Percentiles rank a stretch among this genome's conserved stretches.
Evolutionary conservation across 2,797 vertebrate genomes (phyloP).

Genomic region (Bradypodion pumilum): DNA sequence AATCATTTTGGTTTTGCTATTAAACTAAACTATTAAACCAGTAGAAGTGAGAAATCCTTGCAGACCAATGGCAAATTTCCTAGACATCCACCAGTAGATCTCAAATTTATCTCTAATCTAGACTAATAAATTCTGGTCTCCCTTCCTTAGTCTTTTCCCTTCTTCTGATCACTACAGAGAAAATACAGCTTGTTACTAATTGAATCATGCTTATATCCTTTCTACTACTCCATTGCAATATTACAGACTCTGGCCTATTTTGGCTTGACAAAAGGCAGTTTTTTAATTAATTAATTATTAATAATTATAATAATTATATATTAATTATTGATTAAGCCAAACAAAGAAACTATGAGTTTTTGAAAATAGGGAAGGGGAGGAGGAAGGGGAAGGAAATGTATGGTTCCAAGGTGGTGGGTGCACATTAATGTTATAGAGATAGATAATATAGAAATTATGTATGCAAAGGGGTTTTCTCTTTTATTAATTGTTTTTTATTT

Average conservation of each 20-base stretch:
- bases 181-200: not conserved
- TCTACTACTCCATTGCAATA: not conserved
- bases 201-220: not conserved
- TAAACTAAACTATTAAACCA: not conserved
- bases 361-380: too few relatives aligned
- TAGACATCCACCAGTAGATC: not conserved
- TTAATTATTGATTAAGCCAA: too few relatives aligned
- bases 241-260: conserved; percentile 20
- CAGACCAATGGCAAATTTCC: not conserved
- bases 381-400: too few relatives aligned
- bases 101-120: not conserved
- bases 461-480: too few relatives aligned
- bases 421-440: too few relatives aligned
- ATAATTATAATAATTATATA: too few relatives aligned
- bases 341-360: too few relatives aligned
- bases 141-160: not conserved
- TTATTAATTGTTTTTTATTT: too few relatives aligned
- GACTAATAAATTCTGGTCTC: not conserved
- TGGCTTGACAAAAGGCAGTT: conserved; percentile 38
- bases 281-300: too few relatives aligned
- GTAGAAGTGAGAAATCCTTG: not conserved
- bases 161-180: not conserved
- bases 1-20: not conserved
- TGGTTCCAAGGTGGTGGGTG: too few relatives aligned
- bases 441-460: too few relatives aligned